Base-by-base conservation (phyloP, 1,140 invertebrate genomes). In the Drosophila lacteicornis region DNA sequence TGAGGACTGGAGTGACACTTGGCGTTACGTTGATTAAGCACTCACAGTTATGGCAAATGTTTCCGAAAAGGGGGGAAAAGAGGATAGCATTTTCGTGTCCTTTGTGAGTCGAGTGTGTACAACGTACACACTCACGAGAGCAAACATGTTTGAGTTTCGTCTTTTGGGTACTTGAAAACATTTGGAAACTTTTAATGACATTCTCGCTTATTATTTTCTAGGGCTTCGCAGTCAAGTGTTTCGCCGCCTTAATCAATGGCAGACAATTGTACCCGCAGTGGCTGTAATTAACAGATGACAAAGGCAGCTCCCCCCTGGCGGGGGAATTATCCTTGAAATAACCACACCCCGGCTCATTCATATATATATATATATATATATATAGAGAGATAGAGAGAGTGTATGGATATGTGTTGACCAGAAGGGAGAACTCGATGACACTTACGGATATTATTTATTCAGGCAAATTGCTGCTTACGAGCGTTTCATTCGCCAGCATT, bases 141-240 rank as follows among this genome's bases (percentile, higher is more conserved):
- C 33, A 49, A 36, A 75, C 33, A 76, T 77, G 27, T 77, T 77
- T 77, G 75, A 77, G 62, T 77, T 77, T 77, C 75, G 50, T 77
- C 74, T 77, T 77, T 77, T 17, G 75, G 42, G 38, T 53, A 60
- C 63, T 76, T 60, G 63, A 77, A 58, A 67, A 38, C 55, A 77
- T 77, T 77, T 76, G 62, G 56, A 77, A 77, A 77, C 62, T 76
- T 77, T 77, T 77, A 77, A 77, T 77, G 75, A 77, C 75, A 77
- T 77, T 77, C 74, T 76, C 49, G 74, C 69, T 74, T 73, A 71
- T 73, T 75, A 62, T 75, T 75, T 75, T 38, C 33, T 46, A 40
- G 36, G 69, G 38, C 42, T 53, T 43, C 43, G 27, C 50, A 49
- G 58, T 27, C 59, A 49, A 75, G 68, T 71, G 50, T 57, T 70